Base-by-base conservation (phyloP, 2,113 vertebrate species). In the Phylloscopus trochiloides region DNA sequence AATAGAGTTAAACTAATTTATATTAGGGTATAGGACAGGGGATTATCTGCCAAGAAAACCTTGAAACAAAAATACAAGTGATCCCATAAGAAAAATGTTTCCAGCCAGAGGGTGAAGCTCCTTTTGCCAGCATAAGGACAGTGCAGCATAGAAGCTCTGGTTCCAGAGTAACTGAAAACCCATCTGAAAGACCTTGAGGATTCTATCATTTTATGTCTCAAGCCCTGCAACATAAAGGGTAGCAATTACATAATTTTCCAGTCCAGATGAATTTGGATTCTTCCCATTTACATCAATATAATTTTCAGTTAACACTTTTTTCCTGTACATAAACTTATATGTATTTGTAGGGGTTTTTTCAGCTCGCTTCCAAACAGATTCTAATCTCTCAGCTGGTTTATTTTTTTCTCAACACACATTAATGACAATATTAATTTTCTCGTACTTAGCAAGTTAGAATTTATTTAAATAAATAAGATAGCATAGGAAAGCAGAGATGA, bases 381-480 rank as follows among this genome's bases (percentile, higher is more conserved):
- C 14, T 78, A 78, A 58, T 16, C 7, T 15, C 16, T 88, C 26
- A 47, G 17, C 7, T 76, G 14, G 4, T 47, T 90, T 57, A 40
- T n/a, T 89, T 81, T 62, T 52, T 81, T 75, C 40, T 88, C 26
- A 62, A 17, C 8, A 21, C 4, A 52, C 10, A 7, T 22, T 36
- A 76, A 88, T 24, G n/a, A 34, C 14, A 68, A 31, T 17, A 24
- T 43, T 82, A 9, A 59, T 72, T 83, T 94, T 71, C 9, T 24
- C 1, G 1, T 62, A 47, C 5, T 50, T 54, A 42, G 15, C 3
- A 84, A 42, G 28, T 84, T 11, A 76, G 8, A n/a, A 32, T 57
- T 94, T 61, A 48, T 86, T 52, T 72, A 47, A 80, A 88, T 21
- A 90, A 79, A 66, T 70, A 32, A 50, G 18, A 45, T 54, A 32